These are phyloP conservation scores for Periophthalmus modestus DNA, from an alignment of 2,113 vertebrate species.

Conservation along the genomic window DNA sequence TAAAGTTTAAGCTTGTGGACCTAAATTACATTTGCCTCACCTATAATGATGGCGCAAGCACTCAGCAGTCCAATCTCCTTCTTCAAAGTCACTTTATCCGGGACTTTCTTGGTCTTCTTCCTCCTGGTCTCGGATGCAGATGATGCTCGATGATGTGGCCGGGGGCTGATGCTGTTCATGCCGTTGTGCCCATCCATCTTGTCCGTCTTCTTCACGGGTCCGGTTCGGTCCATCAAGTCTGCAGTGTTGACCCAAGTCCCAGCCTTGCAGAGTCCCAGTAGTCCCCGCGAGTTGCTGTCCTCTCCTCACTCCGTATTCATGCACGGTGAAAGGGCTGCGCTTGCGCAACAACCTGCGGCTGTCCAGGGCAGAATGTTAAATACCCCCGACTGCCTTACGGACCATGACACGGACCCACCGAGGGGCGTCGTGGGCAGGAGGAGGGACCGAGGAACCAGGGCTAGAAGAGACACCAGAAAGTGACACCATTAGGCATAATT, in stretches of 20 bases:
- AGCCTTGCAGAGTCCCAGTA: not conserved
- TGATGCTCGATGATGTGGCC: conserved; percentile 25
- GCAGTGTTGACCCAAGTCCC: conserved; percentile 16
- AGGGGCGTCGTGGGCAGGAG: conserved; percentile 40
- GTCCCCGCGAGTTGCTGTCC: conserved; percentile 39
- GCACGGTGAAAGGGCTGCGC: conserved; percentile 73
- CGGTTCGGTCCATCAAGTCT: conserved; percentile 51
- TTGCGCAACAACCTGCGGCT: conserved; percentile 74
- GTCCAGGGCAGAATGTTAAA: conserved; percentile 78
- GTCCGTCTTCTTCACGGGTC: conserved; percentile 51
- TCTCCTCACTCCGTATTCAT: conserved; percentile 70
- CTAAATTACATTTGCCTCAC: conserved; percentile 67
- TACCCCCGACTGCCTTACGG: conserved; percentile 30
- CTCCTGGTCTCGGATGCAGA: conserved; percentile 45
- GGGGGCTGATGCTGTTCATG: conserved; percentile 3
- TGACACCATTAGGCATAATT: not conserved
- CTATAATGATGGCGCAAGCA: conserved; percentile 89
- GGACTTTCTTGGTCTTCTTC: conserved; percentile 45
- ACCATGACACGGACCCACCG: conserved; percentile 20
- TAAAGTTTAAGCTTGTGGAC: not conserved
- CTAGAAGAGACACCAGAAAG: not conserved
- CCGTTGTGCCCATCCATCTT: conserved; percentile 77
- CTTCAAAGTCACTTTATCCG: conserved; percentile 83
- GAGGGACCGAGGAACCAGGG: not conserved
- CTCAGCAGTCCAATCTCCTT: conserved; percentile 88